Evolutionary conservation across 2,797 vertebrate species (phyloP), one percentile per base, ranked within the genome.

Genomic region (Coregonus ussuriensis): DNA sequence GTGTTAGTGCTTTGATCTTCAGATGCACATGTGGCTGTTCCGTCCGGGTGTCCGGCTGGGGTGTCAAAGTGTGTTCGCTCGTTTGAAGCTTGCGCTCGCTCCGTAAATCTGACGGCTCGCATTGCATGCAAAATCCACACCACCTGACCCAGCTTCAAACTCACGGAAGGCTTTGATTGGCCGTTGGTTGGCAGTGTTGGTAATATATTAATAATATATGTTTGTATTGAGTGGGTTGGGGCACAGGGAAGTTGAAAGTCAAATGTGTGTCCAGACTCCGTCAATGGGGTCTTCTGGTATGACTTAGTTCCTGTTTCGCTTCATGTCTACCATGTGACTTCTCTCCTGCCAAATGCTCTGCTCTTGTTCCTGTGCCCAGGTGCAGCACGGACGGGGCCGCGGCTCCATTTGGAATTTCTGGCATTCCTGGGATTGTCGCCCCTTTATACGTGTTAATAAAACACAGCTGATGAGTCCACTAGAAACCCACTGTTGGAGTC

Each of bases 91-190:
- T 1, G 68, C 4, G 72, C 72, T 15, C 6, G 62, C 37, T 75
- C 72, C 65, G 74, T 90, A 93, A 92, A 91, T 90, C 87, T 90
- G 85, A 82, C 15, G 81, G 82, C 78, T 76, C 79, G 33, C 72
- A 15, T n/a, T 71, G 79, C 73, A 67, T 83, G 85, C 71, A 81
- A 87, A 90, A 91, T 86, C 84, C 74, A 77, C 65, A 74, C 51
- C 81, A 71, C 79, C 83, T 82, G 78, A 80, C 76, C 81, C 79
- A 77, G 54, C 63, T 71, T 65, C 18, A 56, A 56, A 21, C 25
- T 47, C 31, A 16, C 18, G 14, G 21, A 47, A 29, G n/a, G 25
- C 54, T 68, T 51, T 66, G 47, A 56, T 56, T 35, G 69, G 53
- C 4, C 41, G n/a, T 63, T 16, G 56, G 56, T 47, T 47, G 51